A percentile compares a stretch with the other conserved stretches of the same genome.
Conservation (phyloP, 1,140 invertebrate species). For the Adelges cooleyi region DNA sequence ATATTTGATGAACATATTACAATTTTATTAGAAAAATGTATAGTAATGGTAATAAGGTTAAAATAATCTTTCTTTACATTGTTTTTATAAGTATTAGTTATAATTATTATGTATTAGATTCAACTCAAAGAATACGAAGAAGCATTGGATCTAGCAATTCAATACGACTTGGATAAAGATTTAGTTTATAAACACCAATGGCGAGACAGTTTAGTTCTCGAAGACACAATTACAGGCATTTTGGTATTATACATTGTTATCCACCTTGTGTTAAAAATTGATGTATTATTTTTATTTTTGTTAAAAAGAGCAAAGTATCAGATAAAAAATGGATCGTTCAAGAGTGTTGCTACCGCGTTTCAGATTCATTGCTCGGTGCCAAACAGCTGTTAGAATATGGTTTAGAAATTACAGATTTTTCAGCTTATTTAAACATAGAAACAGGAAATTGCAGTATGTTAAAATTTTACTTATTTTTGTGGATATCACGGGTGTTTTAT, state of each 20-base stretch:
- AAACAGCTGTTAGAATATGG: slow-evolving; percentile 2
- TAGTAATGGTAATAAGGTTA: no score
- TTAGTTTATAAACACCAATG: slow-evolving; percentile 26
- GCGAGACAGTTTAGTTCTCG: not conserved
- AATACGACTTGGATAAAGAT: slow-evolving; percentile 20
- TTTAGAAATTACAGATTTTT: slow-evolving; percentile 20
- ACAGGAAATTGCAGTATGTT: not conserved
- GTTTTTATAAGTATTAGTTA: no score
- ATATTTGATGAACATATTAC: no score
- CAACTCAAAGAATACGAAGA: slow-evolving; percentile 16
- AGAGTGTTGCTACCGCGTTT: slow-evolving; percentile 5
- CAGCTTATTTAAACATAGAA: slow-evolving; percentile 1
- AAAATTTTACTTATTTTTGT: no score
- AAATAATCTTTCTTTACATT: no score
- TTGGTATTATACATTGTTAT: not conserved
- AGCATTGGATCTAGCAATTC: not conserved
- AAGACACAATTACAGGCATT: slow-evolving; percentile 15
- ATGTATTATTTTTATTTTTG: not conserved
- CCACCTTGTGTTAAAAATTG: not conserved
- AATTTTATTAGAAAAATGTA: no score
- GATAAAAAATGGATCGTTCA: slow-evolving; percentile 17
- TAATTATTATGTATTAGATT: slow-evolving; percentile 1
- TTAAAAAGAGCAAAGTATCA: slow-evolving; percentile 6
- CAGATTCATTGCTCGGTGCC: slow-evolving; percentile 13
- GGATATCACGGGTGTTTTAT: no score